Evolutionary conservation across 2,113 vertebrate genomes (phyloP).

Genomic region (Hystrix cristata): DNA sequence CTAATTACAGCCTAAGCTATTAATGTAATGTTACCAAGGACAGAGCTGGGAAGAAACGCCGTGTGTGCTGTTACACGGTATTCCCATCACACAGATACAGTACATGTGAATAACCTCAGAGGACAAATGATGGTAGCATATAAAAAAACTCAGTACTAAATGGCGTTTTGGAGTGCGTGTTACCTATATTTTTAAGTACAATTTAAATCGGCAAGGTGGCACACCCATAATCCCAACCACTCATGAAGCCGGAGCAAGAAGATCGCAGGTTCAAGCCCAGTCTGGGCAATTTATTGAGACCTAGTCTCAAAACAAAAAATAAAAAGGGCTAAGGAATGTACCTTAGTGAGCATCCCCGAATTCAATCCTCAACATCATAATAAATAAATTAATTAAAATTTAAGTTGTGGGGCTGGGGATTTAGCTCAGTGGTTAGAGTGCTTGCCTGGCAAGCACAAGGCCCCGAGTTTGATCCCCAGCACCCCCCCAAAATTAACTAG

Average conservation of each 20-base stretch:
- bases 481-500: no score
- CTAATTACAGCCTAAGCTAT: background rate
- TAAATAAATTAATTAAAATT: background rate
- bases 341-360: background rate
- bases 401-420: background rate
- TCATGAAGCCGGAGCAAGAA: background rate
- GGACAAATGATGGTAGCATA: background rate
- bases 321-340: background rate
- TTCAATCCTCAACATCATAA: background rate
- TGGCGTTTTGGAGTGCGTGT: background rate
- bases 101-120: background rate
- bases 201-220: background rate
- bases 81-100: background rate
- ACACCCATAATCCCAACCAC: background rate
- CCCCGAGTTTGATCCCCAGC: no score
- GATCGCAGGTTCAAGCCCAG: background rate
- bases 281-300: background rate
- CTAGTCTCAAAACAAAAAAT: background rate
- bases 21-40: background rate
- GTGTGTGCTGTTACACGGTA: background rate
- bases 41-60: background rate
- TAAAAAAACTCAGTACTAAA: background rate
- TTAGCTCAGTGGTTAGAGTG: no score
- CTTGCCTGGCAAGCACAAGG: no score
- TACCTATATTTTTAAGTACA: constrained; percentile 10